These are phyloP conservation scores for Diarsia brunnea DNA, from an alignment of 2,888 invertebrate genomes.

Conservation along the genomic window DNA sequence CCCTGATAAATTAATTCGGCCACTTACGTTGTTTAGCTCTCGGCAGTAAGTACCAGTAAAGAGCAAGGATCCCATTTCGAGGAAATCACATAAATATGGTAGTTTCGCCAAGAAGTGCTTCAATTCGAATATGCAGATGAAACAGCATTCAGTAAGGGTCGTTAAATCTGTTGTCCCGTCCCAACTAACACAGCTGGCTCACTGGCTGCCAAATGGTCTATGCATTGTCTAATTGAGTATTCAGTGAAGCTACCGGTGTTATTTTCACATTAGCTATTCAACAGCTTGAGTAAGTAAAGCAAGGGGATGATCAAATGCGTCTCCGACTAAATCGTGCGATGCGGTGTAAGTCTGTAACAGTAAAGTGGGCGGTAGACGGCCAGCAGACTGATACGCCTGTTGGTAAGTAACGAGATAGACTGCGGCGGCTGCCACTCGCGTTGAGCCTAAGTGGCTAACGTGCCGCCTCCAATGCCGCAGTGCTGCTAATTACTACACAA, in stretches of 20 bases:
- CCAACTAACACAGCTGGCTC: neutral
- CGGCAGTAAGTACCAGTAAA: neutral
- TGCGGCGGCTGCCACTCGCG: constrained; percentile 5
- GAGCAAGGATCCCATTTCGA: constrained; percentile 8
- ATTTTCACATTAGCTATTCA: constrained; percentile 4
- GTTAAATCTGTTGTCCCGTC: neutral
- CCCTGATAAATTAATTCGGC: constrained; percentile 25
- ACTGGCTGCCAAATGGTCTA: neutral
- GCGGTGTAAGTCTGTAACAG: neutral
- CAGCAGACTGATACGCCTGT: constrained; percentile 6
- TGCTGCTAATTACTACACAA: constrained; percentile 40
- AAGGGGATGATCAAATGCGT: constrained; percentile 1
- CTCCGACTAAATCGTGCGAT: constrained; percentile 10
- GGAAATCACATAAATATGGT: neutral
- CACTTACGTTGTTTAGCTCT: constrained; percentile 22
- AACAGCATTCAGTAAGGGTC: neutral
- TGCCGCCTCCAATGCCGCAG: constrained; percentile 17
- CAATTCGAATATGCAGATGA: constrained; percentile 4
- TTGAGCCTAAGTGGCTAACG: neutral
- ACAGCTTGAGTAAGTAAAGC: constrained; percentile 4
- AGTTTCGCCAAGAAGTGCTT: neutral
- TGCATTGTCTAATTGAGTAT: constrained; percentile 10
- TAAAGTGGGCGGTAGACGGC: constrained; percentile 26
- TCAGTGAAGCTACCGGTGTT: neutral
- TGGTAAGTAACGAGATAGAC: constrained; percentile 13